phyloP scores from a whole-genome alignment of 2,113 vertebrate genomes.

The Calyptommatus sinebrachiatus region DNA sequence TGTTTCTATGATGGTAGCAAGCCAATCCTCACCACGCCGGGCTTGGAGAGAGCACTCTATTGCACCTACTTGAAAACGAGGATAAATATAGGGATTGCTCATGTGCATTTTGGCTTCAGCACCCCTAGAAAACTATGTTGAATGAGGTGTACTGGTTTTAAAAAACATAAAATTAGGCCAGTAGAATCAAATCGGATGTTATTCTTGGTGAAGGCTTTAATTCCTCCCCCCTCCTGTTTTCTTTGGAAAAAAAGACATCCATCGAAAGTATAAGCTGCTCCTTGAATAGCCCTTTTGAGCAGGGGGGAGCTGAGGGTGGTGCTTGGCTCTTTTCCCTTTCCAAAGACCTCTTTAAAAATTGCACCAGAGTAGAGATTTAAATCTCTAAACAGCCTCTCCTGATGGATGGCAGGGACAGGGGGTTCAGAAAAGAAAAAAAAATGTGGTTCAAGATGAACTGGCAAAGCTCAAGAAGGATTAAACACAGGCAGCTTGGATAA shows the following conservation, averaged over 20 bases:
- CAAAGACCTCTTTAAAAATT: conserved; percentile 36
- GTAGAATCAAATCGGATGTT: conserved; percentile 65
- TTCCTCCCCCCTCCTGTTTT: conserved; percentile 42
- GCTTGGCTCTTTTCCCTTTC: conserved; percentile 37
- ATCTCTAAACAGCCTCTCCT: conserved; percentile 36
- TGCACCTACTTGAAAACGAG: conserved; percentile 62
- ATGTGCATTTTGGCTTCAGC: conserved; percentile 7
- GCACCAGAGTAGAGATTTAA: conserved; percentile 20
- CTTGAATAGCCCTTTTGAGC: conserved; percentile 39
- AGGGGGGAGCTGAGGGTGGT: conserved; percentile 5
- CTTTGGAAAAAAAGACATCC: conserved; percentile 61
- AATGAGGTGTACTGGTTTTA: conserved; percentile 54
- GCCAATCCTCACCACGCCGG: conserved; percentile 57
- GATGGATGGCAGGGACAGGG: conserved; percentile 42
- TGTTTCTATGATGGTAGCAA: conserved; percentile 59
- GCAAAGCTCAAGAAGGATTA: conserved; percentile 44
- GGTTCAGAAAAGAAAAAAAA: conserved; percentile 35
- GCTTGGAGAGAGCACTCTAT: conserved; percentile 51
- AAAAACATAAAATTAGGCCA: conserved; percentile 57
- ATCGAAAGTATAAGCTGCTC: conserved; percentile 43
- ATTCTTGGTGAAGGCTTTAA: conserved; percentile 63
- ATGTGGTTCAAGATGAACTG: conserved; percentile 42
- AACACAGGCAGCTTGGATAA: conserved; percentile 53
- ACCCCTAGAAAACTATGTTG: conserved; percentile 64
- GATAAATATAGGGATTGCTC: conserved; percentile 52